Percentiles rank a stretch among this genome's conserved stretches.
phyloP scores from a whole-genome alignment of 1,140 invertebrate genomes.

The Thaumatotibia leucotreta region DNA sequence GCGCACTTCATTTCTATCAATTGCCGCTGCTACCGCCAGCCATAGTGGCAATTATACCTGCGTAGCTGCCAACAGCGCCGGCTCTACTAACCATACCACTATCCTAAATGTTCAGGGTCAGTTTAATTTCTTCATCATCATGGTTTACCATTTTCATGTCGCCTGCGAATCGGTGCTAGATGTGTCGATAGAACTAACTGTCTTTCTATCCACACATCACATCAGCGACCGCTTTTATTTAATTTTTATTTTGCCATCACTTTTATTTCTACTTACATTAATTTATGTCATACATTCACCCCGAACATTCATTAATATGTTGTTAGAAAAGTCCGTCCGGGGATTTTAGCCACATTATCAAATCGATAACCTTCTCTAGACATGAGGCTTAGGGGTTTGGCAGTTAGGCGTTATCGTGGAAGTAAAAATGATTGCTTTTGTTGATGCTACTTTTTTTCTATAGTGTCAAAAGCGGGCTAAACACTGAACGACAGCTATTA shows the following conservation, averaged over 20 bases:
- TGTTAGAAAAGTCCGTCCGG: conserved; percentile 80
- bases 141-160: conserved; percentile 36
- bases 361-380: conserved; percentile 82
- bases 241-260: conserved; percentile 28
- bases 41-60: conserved; percentile 91
- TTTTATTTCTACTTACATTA: conserved; percentile 38
- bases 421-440: no score
- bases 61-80: conserved; percentile 85
- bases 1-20: conserved; percentile 85
- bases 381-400: conserved; percentile 59
- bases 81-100: conserved; percentile 82
- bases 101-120: conserved; percentile 85
- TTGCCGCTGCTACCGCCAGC: conserved; percentile 84
- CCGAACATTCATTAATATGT: conserved; percentile 78
- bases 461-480: no score
- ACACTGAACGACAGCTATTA: no score
- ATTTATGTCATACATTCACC: conserved; percentile 73
- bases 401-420: neutral
- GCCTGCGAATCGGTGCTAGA: conserved; percentile 32
- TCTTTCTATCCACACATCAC: conserved; percentile 50
- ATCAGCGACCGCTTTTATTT: conserved; percentile 43
- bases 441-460: no score
- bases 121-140: conserved; percentile 47
- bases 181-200: conserved; percentile 57
- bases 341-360: conserved; percentile 79